Evolutionary conservation across 2,888 invertebrate genomes (phyloP).

Genomic region (Saturnia pavonia): DNA sequence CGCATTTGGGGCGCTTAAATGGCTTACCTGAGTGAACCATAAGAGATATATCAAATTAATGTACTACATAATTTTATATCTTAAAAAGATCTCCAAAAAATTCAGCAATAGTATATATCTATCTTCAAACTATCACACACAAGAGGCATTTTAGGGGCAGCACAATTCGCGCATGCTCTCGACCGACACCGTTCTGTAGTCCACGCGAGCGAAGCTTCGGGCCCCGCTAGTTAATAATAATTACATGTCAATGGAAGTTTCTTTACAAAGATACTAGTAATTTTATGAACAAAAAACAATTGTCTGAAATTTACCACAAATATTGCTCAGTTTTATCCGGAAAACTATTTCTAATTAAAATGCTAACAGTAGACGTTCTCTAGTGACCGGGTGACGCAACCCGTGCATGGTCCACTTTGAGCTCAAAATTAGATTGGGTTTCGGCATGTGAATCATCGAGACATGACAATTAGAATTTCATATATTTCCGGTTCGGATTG

Average conservation of each 20-base stretch:
- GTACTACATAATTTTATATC: too few relatives aligned
- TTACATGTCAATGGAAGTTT: background rate
- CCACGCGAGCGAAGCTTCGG: too few relatives aligned
- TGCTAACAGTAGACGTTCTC: constrained; percentile 12
- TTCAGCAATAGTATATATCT: too few relatives aligned
- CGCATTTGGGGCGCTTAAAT: too few relatives aligned
- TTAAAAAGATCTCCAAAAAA: too few relatives aligned
- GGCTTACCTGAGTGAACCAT: too few relatives aligned
- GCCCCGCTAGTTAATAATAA: background rate
- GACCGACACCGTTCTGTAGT: too few relatives aligned
- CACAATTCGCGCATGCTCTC: too few relatives aligned
- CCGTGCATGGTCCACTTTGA: constrained; percentile 37
- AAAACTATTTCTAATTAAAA: constrained; percentile 14
- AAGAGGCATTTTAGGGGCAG: too few relatives aligned
- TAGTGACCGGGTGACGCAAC: constrained; percentile 33
- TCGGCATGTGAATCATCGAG: constrained; percentile 45
- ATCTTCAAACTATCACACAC: too few relatives aligned
- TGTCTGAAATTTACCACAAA: background rate
- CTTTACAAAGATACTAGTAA: background rate
- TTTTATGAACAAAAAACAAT: background rate
- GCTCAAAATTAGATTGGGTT: constrained; percentile 52
- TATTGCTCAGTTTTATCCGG: background rate
- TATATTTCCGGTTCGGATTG: constrained; percentile 44
- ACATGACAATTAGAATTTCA: constrained; percentile 40
- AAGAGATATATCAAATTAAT: too few relatives aligned